Conservation (phyloP, 2,113 vertebrate genomes). For the Monopterus albus region DNA sequence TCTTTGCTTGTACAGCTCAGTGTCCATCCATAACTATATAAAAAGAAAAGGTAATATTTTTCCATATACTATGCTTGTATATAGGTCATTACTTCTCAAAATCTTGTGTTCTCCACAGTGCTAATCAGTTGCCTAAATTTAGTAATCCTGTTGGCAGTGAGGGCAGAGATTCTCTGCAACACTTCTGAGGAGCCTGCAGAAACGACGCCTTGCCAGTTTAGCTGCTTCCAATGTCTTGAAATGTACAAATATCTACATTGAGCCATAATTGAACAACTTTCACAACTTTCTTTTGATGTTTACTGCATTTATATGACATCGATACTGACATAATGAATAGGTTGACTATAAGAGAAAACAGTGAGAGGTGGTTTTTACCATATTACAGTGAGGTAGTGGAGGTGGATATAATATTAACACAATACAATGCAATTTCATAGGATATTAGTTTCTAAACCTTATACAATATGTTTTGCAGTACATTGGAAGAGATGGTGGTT, state of each 20-base stretch:
- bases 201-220: conserved; percentile 16
- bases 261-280: background rate
- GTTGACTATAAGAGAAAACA: no score
- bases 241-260: conserved; percentile 21
- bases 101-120: conserved; percentile 45
- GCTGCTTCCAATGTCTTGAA: background rate
- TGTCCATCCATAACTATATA: no score
- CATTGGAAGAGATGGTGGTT: no score
- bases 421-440: no score
- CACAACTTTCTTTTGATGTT: background rate
- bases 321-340: no score
- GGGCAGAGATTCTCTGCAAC: conserved; percentile 43
- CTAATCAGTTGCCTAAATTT: conserved; percentile 72
- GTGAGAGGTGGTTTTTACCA: no score
- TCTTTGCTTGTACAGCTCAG: no score
- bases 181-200: conserved; percentile 49
- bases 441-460: no score
- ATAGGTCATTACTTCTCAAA: conserved; percentile 68
- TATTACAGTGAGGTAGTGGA: no score
- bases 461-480: no score
- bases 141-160: conserved; percentile 63
- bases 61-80: conserved; percentile 36
- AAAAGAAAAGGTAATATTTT: conserved; percentile 36
- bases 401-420: no score
- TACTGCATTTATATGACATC: background rate